phyloP scores from a whole-genome alignment of 2,888 invertebrate species.

The Auanema freiburgensis region DNA sequence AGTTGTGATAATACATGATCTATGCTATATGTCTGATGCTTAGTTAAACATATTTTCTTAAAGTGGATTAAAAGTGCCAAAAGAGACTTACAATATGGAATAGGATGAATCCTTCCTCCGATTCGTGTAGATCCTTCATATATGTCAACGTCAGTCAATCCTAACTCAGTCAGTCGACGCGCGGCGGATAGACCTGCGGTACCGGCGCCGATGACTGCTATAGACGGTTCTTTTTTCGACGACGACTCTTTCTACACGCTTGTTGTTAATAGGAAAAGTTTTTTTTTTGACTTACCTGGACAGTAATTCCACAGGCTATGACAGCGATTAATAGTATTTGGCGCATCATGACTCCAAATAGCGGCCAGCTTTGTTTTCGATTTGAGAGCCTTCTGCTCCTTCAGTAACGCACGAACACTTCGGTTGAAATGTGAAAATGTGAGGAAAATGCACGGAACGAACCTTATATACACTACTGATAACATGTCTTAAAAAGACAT shows the following conservation, averaged over 20 bases:
- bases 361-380: constrained; percentile 17
- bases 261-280: background rate
- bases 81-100: constrained; percentile 38
- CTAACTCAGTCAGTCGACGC: constrained; percentile 48
- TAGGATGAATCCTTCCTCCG: constrained; percentile 50
- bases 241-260: constrained; percentile 34
- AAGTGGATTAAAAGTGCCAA: background rate
- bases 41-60: background rate
- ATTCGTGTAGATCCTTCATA: constrained; percentile 47
- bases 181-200: constrained; percentile 49
- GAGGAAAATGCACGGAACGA: background rate
- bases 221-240: constrained; percentile 35
- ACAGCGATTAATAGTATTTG: constrained; percentile 35
- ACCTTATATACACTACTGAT: too few species aligned
- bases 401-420: background rate
- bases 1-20: too few species aligned
- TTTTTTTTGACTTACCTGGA: constrained; percentile 25
- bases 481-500: too few species aligned
- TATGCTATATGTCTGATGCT: too few species aligned
- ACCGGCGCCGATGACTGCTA: constrained; percentile 51
- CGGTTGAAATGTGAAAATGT: background rate
- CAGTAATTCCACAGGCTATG: constrained; percentile 45
- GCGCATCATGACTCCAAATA: constrained; percentile 28
- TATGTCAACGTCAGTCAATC: constrained; percentile 40
- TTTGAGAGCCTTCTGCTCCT: constrained; percentile 11